Evolutionary conservation across 2,113 vertebrate species (phyloP), one percentile per base, ranked within the genome.

Genomic region (Oncorhynchus clarkii): DNA sequence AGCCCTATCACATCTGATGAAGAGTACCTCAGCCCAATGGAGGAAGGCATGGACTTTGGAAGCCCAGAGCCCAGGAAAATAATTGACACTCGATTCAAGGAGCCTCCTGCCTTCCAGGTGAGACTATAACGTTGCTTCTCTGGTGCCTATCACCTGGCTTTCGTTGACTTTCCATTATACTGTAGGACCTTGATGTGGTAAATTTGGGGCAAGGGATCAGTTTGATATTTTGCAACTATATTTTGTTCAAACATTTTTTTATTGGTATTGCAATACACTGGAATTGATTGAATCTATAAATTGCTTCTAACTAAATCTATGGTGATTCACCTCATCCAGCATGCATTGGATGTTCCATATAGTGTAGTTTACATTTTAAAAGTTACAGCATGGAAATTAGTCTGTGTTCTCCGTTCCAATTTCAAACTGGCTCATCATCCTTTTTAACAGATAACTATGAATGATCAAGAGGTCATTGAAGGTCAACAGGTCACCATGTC

Each of bases 1-100:
- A 99, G 98, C 82, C 97, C 97, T 14, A 96, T 98, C 85, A 98
- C 98, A 12, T 99, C 98, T 0, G 98, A 99, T 0, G 98, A 99
- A 84, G 97, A 99, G 83, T 99, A 99, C 80, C 93, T 99, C 83
- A 99, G 98, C 74, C 97, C 98, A 2, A 84, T 96, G 87, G 98
- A 99, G 90, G 98, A 99, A 74, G 93, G 94, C 70, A 93, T 95
- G 0, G 98, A 98, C 67, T 94, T 94, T 0, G 76, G 92, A 51
- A 86, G 77, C 39, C 80, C 87, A 8, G 88, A 94, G 82, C 78
- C 92, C 5, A 89, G 64, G 0, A 45, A 68, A 48, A 88, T 92
- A 26, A 84, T 90, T 0, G 95, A 96, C 70, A 78, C 87, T 26
- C 92, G 89, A 75, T 98, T 96, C 88, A 98, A 94, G 89, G 93